Evolutionary conservation across 1,140 invertebrate species (phyloP), one percentile per base, ranked within the genome.

Genomic region (Watersipora subatra): DNA sequence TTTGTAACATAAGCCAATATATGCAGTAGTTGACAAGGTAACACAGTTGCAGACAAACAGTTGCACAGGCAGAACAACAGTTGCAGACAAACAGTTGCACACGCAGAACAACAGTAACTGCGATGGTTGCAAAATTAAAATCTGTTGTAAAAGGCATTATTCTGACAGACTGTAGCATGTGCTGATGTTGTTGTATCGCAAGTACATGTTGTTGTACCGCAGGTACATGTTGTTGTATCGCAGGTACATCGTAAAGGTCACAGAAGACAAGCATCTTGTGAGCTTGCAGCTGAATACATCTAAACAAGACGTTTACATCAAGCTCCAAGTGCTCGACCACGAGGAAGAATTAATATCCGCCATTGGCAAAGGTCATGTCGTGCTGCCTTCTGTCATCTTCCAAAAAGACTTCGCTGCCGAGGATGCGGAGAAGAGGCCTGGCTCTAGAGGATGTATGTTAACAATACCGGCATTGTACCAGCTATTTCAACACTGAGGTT

Each of bases 211-310:
- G n/a, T n/a, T n/a, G n/a, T n/a, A n/a, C n/a, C n/a, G n/a, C n/a
- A n/a, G n/a, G n/a, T n/a, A n/a, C n/a, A n/a, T n/a, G 19, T 63
- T 46, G 57, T 28, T 55, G 15, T 55, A 28, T 65, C 67, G 2
- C 61, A 78, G 76, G 66, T 78, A 77, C 66, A 56, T 73, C 19
- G 76, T 80, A 20, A 77, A 76, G 61, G 75, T 79, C 19, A 17
- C 22, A 17, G 68, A 64, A 22, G 78, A 80, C 27, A 77, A 80
- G 61, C 77, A 79, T 62, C 64, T 80, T 30, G 69, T 69, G n/a
- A 78, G 73, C 64, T 66, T 80, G 20, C 78, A 79, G 68, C 61
- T 80, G 59, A 71, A 70, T 28, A 78, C 77, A 2, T 80, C 78
- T n/a, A 78, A 78, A 67, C 69, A 68, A 30, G 78, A 79, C 64